Base-by-base conservation (phyloP, 2,113 vertebrate species). In the Prunella himalayana region DNA sequence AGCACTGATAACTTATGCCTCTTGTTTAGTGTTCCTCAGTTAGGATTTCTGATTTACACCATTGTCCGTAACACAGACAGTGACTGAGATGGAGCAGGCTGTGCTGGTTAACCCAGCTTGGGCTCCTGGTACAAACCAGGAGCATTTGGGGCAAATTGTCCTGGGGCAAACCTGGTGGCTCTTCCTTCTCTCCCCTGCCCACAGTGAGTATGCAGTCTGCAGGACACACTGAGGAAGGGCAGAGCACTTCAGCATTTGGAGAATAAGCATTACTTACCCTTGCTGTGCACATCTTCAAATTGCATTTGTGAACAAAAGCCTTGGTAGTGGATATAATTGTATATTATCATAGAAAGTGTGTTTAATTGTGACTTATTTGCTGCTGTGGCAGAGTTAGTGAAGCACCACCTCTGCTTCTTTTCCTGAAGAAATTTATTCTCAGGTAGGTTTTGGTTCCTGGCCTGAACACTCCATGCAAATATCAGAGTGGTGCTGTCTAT, bases 41-140 rank as follows among this genome's bases (percentile, higher is more conserved):
- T 60, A 68, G 49, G 22, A 31, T 71, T 66, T 84, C 15, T 35
- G 64, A 11, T 66, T 27, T 70, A 22, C 14, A 5, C 27, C 7
- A 0, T 13, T 1, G 6, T 17, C 33, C 7, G 0, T 47, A 31
- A 18, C 0, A 0, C 31, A 51, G 37, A 5, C 37, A 17, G 37
- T 16, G 75, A 30, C 15, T 24, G 39, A 22, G 54, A 14, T 22
- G 39, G 39, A 59, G 5, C 59, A 69, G 54, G 30, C 28, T 59
- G 47, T 53, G 42, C 24, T 14, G 6, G 59, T 3, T 22, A 57
- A 24, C 42, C 15, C 0, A 0, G 33, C 39, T 18, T 31, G 20
- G 23, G 10, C 24, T 73, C 16, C 57, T 60, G 42, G n/a, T n/a
- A n/a, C n/a, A n/a, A n/a, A n/a, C n/a, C n/a, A n/a, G n/a, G n/a